Conservation (phyloP, 2,797 vertebrate genomes). For the Dermochelys coriacea region DNA sequence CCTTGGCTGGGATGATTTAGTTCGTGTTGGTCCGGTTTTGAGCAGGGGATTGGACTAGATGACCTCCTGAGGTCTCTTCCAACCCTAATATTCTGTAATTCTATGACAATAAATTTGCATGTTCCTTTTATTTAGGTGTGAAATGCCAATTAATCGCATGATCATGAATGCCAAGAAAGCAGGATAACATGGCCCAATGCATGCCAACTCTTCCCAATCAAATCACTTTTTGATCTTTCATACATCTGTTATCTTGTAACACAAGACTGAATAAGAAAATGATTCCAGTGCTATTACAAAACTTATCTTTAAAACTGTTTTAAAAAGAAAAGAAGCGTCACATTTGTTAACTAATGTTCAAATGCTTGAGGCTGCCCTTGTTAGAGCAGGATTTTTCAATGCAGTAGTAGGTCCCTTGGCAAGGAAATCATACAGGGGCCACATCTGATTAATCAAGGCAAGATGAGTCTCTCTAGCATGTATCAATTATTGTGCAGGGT, state of each 20-base stretch:
- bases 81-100: too few relatives aligned
- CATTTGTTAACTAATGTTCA: not conserved
- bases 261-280: not conserved
- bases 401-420: not conserved
- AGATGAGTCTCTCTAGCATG: not conserved
- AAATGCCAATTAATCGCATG: not conserved
- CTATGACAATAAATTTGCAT: fast-evolving
- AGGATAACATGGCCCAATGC: fast-evolving
- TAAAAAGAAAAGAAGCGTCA: not conserved
- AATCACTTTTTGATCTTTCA: not conserved
- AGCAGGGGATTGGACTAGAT: too few relatives aligned
- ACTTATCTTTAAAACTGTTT: not conserved
- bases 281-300: not conserved
- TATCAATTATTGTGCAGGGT: fast-evolving
- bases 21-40: too few relatives aligned
- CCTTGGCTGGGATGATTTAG: too few relatives aligned
- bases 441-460: not conserved
- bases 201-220: not conserved
- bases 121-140: too few relatives aligned
- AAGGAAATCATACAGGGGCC: not conserved
- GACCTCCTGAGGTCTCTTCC: too few relatives aligned
- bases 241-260: not conserved
- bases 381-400: not conserved
- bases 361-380: not conserved
- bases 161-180: not conserved